Evolutionary conservation across 23 tunicate species (phyloP).

Genomic region (Styela clava): DNA sequence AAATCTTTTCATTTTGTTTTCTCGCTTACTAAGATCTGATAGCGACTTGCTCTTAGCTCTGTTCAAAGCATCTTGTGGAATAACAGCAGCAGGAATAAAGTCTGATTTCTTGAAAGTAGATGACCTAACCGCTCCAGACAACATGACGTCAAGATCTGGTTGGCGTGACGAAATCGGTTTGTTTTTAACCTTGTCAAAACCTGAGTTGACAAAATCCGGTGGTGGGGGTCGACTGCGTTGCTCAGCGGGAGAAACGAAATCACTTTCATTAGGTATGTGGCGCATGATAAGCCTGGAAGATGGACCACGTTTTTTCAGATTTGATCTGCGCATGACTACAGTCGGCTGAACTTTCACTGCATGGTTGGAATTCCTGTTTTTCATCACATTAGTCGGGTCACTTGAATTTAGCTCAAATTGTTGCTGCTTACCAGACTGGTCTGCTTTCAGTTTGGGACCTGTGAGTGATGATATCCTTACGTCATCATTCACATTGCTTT

Average conservation of each 20-base stretch:
- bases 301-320: no score
- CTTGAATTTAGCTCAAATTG: no score
- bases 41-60: constrained; percentile 4
- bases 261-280: not conserved
- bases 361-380: no score
- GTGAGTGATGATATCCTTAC: not conserved
- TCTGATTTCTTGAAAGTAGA: not conserved
- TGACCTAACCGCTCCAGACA: constrained; percentile 15
- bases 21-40: constrained; percentile 2
- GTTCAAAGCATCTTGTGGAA: not conserved
- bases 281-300: no score
- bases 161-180: constrained; percentile 1
- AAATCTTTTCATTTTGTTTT: constrained; percentile 16
- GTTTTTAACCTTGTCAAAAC: not conserved
- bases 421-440: not conserved
- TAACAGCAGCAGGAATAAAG: constrained; percentile 1
- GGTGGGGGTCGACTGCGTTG: not conserved
- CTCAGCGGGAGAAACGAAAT: not conserved
- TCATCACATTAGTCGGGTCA: no score
- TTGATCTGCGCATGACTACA: not conserved
- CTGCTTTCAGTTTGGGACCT: not conserved
- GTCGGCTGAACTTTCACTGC: not conserved
- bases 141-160: constrained; percentile 17
- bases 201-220: not conserved
- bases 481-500: not conserved